A percentile compares a stretch with the other conserved stretches of the same genome.
These are phyloP conservation scores for Corythaixoides concolor DNA, from an alignment of 2,113 vertebrate genomes.

Conservation along the genomic window DNA sequence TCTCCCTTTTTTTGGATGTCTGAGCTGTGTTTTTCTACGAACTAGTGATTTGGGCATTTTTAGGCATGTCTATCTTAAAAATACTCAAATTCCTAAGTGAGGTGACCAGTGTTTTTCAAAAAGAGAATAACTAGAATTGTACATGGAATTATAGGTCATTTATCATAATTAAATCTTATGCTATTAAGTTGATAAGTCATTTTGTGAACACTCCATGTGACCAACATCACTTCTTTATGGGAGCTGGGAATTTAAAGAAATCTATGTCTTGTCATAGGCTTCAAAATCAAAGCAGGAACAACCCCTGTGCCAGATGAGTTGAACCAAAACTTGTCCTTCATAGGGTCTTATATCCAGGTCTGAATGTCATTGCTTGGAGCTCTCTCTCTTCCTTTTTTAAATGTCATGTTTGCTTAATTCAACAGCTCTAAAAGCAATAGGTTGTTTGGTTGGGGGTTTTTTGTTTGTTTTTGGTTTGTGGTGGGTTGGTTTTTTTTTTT, in stretches of 20 bases:
- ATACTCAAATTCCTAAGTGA: background rate
- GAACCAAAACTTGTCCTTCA: background rate
- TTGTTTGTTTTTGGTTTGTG: background rate
- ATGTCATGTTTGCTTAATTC: background rate
- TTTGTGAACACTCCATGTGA: background rate
- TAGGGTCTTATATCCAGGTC: rapidly evolving
- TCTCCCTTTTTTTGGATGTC: background rate
- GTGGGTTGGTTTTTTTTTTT: background rate
- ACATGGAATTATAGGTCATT: background rate
- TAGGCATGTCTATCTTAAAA: background rate
- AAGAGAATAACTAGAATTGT: background rate
- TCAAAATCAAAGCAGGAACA: background rate
- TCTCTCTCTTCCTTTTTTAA: background rate
- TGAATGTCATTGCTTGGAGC: background rate
- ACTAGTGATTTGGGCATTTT: background rate
- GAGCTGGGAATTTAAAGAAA: background rate
- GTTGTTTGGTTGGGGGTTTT: too few species aligned
- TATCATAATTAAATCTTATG: background rate
- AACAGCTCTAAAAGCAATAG: background rate
- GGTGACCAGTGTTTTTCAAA: background rate
- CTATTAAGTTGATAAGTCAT: background rate
- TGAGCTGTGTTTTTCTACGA: background rate
- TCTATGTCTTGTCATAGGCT: background rate
- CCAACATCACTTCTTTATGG: background rate
- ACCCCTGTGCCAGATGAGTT: background rate